phyloP scores from a whole-genome alignment of 2,888 invertebrate genomes.

The Chrysina gloriosa region DNA sequence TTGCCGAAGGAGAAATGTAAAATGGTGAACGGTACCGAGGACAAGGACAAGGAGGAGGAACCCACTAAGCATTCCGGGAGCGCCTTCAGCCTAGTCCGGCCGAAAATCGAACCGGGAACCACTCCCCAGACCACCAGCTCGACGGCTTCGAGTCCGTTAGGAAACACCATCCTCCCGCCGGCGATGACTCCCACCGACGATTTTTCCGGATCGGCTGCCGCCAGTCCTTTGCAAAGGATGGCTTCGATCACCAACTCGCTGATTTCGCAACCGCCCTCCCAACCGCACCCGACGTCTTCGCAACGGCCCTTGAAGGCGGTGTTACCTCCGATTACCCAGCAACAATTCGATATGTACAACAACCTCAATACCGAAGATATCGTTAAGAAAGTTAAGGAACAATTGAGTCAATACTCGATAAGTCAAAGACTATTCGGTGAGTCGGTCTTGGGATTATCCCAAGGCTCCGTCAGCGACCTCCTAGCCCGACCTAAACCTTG shows the following conservation, averaged over 20 bases:
- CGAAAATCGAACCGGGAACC: constrained; percentile 82
- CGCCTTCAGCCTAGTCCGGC: constrained; percentile 89
- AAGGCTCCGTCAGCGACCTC: constrained; percentile 97
- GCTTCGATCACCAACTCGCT: constrained; percentile 97
- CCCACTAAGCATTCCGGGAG: constrained; percentile 82
- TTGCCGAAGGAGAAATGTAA: constrained; percentile 84
- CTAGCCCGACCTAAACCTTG: constrained; percentile 98
- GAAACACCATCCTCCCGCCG: constrained; percentile 87
- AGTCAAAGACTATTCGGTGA: constrained; percentile 98
- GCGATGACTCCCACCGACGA: constrained; percentile 85
- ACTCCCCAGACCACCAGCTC: constrained; percentile 75
- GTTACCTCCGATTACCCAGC: constrained; percentile 97
- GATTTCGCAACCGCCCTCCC: constrained; percentile 89
- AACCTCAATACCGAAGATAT: constrained; percentile 98
- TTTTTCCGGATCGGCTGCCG: constrained; percentile 83
- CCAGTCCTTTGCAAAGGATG: constrained; percentile 96
- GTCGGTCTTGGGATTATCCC: constrained; percentile 94
- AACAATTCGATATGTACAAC: constrained; percentile 98
- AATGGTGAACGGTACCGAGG: constrained; percentile 74
- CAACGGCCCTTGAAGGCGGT: constrained; percentile 96
- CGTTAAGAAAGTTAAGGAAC: constrained; percentile 95
- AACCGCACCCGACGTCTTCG: constrained; percentile 84
- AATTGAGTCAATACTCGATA: constrained; percentile 94
- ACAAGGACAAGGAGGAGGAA: constrained; percentile 73
- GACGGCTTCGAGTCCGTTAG: constrained; percentile 85